Conservation (phyloP, 2,113 vertebrate genomes). For the Tauraco erythrolophus region DNA sequence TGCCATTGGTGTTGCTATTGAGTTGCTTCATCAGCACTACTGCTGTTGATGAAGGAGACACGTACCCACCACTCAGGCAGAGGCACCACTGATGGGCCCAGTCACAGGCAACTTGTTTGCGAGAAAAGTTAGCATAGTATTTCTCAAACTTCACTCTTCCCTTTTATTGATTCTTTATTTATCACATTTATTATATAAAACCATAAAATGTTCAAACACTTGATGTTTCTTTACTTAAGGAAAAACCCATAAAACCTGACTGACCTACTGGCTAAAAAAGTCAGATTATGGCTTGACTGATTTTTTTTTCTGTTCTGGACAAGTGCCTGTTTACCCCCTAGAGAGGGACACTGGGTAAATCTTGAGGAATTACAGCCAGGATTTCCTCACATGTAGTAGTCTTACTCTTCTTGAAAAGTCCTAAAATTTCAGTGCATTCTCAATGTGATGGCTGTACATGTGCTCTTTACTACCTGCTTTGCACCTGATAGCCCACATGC, state of each 20-base stretch:
- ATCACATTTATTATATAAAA: neutral
- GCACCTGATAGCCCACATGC: rapidly evolving
- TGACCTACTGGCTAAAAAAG: neutral
- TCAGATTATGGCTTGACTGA: neutral
- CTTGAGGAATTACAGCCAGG: neutral
- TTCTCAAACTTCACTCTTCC: neutral
- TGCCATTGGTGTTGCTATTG: no score
- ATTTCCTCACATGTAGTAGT: neutral
- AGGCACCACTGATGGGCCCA: neutral
- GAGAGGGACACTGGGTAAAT: neutral
- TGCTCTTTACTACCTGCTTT: rapidly evolving
- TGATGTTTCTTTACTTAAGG: neutral
- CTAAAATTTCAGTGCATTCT: neutral
- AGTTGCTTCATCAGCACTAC: neutral
- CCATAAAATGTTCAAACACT: neutral
- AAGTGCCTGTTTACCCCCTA: neutral
- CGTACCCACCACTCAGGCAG: neutral
- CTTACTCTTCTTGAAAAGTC: neutral
- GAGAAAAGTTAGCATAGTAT: neutral
- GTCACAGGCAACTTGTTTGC: neutral
- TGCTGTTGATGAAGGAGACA: neutral
- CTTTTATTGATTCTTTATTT: neutral
- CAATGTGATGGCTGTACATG: rapidly evolving
- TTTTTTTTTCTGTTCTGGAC: neutral
- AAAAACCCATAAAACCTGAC: neutral